Base-by-base conservation (phyloP, 2,888 invertebrate species). In the Busseola fusca region DNA sequence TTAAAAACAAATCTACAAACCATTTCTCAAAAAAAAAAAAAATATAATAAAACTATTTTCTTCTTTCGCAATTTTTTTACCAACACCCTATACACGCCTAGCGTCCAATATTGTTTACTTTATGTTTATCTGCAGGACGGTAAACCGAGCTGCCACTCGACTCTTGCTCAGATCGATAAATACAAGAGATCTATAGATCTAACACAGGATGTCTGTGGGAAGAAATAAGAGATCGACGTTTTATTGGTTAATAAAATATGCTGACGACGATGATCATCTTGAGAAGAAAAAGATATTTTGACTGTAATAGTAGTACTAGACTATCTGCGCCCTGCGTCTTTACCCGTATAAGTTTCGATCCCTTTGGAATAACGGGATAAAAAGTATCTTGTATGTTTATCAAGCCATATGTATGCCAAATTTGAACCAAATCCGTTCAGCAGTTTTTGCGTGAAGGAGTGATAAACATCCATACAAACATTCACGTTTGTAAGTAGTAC, bases 121-220 rank as follows among this genome's bases (percentile, higher is more conserved):
- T 80, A 83, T 70, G 74, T 78, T 76, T 85, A 84, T 87, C 84
- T 85, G 74, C 80, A 75, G 71, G 86, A 74, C 74, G 76, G 86
- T 86, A 81, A 86, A 83, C 76, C 73, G 86, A 86, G 81, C 74
- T 82, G 87, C 81, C 83, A 88, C 78, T 48, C 73, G 82, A 88
- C 84, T 82, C 82, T 48, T 81, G 87, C 86, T 82, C 84, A 83
- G 82, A 88, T 88, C 88, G 85, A 88, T 88, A 82, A 85, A 84
- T 81, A 86, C 63, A 75, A 79, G 72, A 78, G 84, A 85, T 85
- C 84, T 84, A 86, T 84, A 85, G 78, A 80, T 81, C 76, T 64
- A 48, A 56, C 50, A 78, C 82, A 84, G 76, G 86, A 86, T 82
- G 79, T 72, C 68, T 76, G 86, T 86, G 85, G 78, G 85, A 86